A percentile compares a stretch with the other conserved stretches of the same genome.
phyloP scores from a whole-genome alignment of 2,888 invertebrate genomes.

The Philaethria dido region DNA sequence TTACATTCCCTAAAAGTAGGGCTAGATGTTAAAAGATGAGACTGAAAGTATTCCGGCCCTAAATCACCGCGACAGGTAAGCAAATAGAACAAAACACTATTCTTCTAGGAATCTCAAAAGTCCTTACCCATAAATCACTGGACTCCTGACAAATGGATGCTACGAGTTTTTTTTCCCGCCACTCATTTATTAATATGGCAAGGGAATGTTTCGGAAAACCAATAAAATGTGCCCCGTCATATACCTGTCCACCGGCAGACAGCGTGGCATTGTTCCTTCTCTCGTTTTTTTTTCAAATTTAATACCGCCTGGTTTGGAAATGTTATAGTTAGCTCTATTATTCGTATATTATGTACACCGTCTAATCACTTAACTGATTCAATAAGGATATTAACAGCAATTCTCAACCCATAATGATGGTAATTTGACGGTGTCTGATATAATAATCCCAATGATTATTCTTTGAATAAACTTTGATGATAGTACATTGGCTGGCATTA shows the following conservation, averaged over 20 bases:
- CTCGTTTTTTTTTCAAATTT: conserved; percentile 56
- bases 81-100: conserved; percentile 81
- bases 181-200: conserved; percentile 83
- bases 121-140: conserved; percentile 80
- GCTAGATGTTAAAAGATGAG: conserved; percentile 43
- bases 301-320: conserved; percentile 54
- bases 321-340: conserved; percentile 50
- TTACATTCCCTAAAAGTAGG: conserved; percentile 27
- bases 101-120: conserved; percentile 80
- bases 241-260: conserved; percentile 81
- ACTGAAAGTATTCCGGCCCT: conserved; percentile 58
- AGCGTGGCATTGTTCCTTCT: conserved; percentile 79
- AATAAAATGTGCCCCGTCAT: conserved; percentile 84
- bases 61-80: conserved; percentile 83
- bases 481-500: conserved; percentile 34
- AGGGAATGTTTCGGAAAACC: conserved; percentile 83
- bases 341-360: conserved; percentile 44
- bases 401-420: conserved; percentile 44
- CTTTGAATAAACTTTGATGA: conserved; percentile 44
- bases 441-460: conserved; percentile 45
- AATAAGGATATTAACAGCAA: conserved; percentile 48
- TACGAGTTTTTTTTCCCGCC: conserved; percentile 77
- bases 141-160: conserved; percentile 82
- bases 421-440: conserved; percentile 46
- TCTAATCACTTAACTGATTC: conserved; percentile 52